Conservation (phyloP, 1,140 invertebrate species). For the Spodoptera litura region DNA sequence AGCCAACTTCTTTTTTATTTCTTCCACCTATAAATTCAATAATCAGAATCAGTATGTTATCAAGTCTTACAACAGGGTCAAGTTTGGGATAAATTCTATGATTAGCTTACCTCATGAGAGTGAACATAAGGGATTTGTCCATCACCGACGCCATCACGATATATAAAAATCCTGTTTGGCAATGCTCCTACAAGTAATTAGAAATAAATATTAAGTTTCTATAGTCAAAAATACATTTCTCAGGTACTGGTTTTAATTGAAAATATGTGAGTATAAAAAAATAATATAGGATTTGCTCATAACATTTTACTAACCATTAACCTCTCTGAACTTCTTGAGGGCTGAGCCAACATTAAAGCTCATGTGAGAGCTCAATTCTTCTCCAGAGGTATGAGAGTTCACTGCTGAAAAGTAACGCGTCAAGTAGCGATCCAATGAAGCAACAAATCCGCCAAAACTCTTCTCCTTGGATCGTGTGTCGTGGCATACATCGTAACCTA, state of each 20-base stretch:
- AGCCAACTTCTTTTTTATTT: slow-evolving; percentile 85
- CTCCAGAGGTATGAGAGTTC: slow-evolving; percentile 89
- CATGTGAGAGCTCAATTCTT: slow-evolving; percentile 91
- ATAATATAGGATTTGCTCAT: too few relatives aligned
- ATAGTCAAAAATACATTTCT: too few relatives aligned
- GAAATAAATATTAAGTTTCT: not conserved
- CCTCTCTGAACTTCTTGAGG: slow-evolving; percentile 84
- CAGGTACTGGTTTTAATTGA: too few relatives aligned
- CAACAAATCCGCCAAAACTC: slow-evolving; percentile 92
- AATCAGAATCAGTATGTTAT: too few relatives aligned
- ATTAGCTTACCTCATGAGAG: slow-evolving; percentile 87
- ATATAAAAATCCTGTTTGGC: slow-evolving; percentile 89
- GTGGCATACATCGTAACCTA: slow-evolving; percentile 96
- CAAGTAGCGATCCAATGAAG: slow-evolving; percentile 89
- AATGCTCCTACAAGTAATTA: slow-evolving; percentile 68
- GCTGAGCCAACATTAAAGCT: slow-evolving; percentile 88
- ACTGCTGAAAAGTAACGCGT: slow-evolving; percentile 90
- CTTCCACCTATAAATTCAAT: slow-evolving; percentile 65
- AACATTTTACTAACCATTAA: slow-evolving; percentile 69
- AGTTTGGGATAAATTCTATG: not conserved
- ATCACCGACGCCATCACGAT: slow-evolving; percentile 94
- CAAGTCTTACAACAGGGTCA: not conserved
- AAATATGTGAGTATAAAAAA: too few relatives aligned
- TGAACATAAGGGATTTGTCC: slow-evolving; percentile 91
- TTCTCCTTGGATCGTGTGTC: slow-evolving; percentile 88